Conservation (phyloP, 1,140 invertebrate genomes). For the Nephila pilipes region DNA sequence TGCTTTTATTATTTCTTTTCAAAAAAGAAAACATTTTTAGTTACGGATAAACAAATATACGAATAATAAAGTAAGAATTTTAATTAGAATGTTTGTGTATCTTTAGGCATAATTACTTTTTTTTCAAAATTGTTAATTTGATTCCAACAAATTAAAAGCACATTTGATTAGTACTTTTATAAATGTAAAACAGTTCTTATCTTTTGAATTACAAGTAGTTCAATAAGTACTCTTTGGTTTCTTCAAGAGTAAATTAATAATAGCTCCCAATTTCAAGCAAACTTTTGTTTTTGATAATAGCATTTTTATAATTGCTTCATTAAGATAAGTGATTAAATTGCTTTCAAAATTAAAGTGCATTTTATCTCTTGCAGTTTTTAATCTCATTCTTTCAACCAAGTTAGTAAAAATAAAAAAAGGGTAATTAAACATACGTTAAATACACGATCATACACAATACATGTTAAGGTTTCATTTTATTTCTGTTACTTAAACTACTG, state of each 20-base stretch:
- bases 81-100: not conserved
- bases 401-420: too few relatives aligned
- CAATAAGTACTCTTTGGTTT: not conserved
- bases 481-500: too few relatives aligned
- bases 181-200: not conserved
- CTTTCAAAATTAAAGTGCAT: not conserved
- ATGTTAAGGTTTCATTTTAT: too few relatives aligned
- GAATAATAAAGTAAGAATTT: not conserved
- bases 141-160: not conserved
- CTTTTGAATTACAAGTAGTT: not conserved
- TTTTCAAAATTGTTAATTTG: not conserved
- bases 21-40: not conserved
- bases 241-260: not conserved
- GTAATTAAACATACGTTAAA: too few relatives aligned
- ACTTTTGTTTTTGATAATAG: not conserved
- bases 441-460: too few relatives aligned
- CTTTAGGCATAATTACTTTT: not conserved
- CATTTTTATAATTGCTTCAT: not conserved
- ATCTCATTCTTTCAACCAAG: too few relatives aligned
- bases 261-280: not conserved
- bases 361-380: not conserved
- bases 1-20: too few relatives aligned
- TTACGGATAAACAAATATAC: not conserved
- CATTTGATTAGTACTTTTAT: not conserved
- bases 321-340: conserved; percentile 2